Evolutionary conservation across 2,113 vertebrate genomes (phyloP).

Genomic region (human (Homo sapiens)): DNA sequence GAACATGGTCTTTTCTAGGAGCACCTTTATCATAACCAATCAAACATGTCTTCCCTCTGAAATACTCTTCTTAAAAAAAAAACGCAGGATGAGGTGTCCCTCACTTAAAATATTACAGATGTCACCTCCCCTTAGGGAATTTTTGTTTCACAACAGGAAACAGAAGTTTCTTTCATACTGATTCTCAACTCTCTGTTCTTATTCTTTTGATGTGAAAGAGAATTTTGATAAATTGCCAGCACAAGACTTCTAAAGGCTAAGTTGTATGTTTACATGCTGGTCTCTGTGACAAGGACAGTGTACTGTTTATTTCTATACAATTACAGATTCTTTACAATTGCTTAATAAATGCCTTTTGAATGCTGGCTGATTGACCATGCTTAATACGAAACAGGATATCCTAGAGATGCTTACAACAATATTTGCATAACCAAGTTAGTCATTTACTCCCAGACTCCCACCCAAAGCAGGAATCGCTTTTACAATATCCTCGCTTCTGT

Average conservation of each 20-base stretch:
- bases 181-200: neutral
- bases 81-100: neutral
- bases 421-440: neutral
- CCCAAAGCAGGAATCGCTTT: neutral
- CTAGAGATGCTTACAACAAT: neutral
- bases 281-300: neutral
- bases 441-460: neutral
- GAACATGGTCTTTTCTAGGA: neutral
- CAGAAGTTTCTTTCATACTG: conserved; percentile 7
- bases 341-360: neutral
- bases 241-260: neutral
- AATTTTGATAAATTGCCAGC: neutral
- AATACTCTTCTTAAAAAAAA: neutral
- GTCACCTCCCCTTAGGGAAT: neutral
- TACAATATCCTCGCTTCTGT: neutral
- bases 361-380: neutral
- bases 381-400: neutral
- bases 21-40: neutral
- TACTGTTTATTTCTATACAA: neutral
- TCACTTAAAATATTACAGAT: neutral
- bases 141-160: conserved; percentile 29
- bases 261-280: neutral
- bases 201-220: neutral
- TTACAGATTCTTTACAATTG: neutral
- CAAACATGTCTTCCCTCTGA: neutral